Evolutionary conservation across 2,113 vertebrate genomes (phyloP).

Genomic region (Abramis brama): DNA sequence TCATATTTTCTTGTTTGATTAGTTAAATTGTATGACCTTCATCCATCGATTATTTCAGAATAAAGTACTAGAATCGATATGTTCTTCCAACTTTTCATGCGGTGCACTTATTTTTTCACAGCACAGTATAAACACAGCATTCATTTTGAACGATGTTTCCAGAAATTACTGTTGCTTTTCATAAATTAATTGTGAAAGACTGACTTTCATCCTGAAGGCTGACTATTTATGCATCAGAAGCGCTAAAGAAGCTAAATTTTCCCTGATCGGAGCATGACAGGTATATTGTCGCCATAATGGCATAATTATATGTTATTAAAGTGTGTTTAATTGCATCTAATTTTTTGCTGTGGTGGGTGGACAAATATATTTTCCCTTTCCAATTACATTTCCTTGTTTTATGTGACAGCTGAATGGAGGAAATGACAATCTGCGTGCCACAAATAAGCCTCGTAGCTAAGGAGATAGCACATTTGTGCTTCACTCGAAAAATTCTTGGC

Average conservation of each 20-base stretch:
- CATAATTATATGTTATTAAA: slow-evolving; percentile 36
- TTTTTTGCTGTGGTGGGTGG: slow-evolving; percentile 27
- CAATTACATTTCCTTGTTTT: slow-evolving; percentile 20
- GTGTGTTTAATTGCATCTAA: slow-evolving; percentile 21
- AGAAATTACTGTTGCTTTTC: neutral
- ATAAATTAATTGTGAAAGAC: slow-evolving; percentile 3
- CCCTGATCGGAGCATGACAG: slow-evolving; percentile 25
- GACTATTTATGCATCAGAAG: slow-evolving; percentile 24
- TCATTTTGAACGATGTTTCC: slow-evolving; percentile 7
- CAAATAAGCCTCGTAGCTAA: slow-evolving; percentile 10
- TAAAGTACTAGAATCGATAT: neutral
- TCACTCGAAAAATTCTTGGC: slow-evolving; percentile 24
- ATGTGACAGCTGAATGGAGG: slow-evolving; percentile 31
- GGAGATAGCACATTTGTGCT: slow-evolving; percentile 19
- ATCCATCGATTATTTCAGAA: neutral
- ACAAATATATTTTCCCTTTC: slow-evolving; percentile 27
- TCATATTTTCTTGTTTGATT: neutral
- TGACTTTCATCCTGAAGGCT: neutral
- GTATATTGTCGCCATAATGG: slow-evolving; percentile 34
- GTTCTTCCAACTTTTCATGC: neutral
- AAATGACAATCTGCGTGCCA: neutral
- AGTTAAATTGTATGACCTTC: neutral
- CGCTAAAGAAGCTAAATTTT: slow-evolving; percentile 1
- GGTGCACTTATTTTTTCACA: neutral
- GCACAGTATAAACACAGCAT: neutral